A percentile compares a stretch with the other conserved stretches of the same genome.
Evolutionary conservation across 2,888 invertebrate species (phyloP).

Genomic region (Patella pellucida): DNA sequence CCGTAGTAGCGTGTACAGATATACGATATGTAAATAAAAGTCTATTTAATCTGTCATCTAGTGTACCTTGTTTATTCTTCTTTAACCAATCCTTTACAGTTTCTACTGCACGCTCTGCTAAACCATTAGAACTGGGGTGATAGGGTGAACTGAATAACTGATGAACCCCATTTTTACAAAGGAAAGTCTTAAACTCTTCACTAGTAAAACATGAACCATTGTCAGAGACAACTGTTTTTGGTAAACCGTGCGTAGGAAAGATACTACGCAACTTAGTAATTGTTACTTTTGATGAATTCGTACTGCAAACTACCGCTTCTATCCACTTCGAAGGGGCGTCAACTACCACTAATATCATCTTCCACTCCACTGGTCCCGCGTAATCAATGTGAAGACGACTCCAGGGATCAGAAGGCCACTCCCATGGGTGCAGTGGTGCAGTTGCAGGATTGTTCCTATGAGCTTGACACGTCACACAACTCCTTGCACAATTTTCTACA

Average conservation of each 20-base stretch:
- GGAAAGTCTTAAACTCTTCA: conserved; percentile 3
- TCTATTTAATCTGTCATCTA: background rate
- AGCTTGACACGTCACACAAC: conserved; percentile 29
- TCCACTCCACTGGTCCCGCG: background rate
- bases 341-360: too few relatives aligned
- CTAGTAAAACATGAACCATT: conserved; percentile 2
- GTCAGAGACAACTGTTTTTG: background rate
- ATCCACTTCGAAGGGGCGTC: too few relatives aligned
- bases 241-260: background rate
- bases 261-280: background rate
- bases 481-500: conserved; percentile 41
- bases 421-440: conserved; percentile 42
- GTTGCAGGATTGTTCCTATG: conserved; percentile 35
- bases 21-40: background rate
- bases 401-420: conserved; percentile 50
- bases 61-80: background rate
- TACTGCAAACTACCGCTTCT: too few relatives aligned
- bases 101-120: background rate
- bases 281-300: too few relatives aligned
- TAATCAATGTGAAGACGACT: conserved; percentile 68
- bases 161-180: background rate
- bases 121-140: background rate
- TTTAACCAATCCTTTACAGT: background rate
- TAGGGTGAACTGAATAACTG: background rate
- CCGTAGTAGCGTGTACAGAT: background rate